Percentiles rank a stretch among this genome's conserved stretches.
Evolutionary conservation across 2,888 invertebrate genomes (phyloP).

Genomic region (Pristionchus fissidentatus): DNA sequence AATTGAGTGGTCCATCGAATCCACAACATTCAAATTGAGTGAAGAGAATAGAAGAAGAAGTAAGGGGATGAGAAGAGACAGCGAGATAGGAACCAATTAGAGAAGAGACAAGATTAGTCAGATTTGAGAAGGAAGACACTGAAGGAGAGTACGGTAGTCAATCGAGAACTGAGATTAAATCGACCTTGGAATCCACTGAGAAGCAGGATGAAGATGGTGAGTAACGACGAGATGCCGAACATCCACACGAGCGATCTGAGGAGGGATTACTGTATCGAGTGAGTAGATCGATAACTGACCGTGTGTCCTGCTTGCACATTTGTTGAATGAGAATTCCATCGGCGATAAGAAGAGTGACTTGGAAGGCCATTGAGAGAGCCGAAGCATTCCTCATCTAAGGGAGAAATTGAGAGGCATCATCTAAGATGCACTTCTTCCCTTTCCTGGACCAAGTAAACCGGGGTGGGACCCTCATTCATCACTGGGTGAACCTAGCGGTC

Average conservation of each 20-base stretch:
- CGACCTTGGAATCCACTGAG: background rate
- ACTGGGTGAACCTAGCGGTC: background rate
- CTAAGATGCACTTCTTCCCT: background rate
- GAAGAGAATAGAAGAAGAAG: background rate
- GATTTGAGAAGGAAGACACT: too few species aligned
- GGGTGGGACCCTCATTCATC: background rate
- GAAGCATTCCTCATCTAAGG: too few species aligned
- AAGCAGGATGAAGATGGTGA: constrained; percentile 18
- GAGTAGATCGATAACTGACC: background rate
- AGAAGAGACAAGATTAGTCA: too few species aligned
- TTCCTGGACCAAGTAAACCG: background rate
- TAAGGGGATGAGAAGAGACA: background rate
- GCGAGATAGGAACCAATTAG: background rate
- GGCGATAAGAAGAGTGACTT: background rate
- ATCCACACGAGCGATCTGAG: background rate
- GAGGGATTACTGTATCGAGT: background rate
- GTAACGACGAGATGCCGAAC: constrained; percentile 4
- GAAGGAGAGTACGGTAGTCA: background rate
- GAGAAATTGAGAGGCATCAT: background rate
- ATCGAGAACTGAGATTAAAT: constrained; percentile 1
- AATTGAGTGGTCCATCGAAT: background rate
- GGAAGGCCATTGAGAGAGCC: background rate
- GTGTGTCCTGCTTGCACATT: constrained; percentile 35
- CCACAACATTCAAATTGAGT: background rate
- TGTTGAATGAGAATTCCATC: background rate